A percentile compares a stretch with the other conserved stretches of the same genome.
Conservation (phyloP, 2,888 invertebrate genomes). For the Artemia sp. region DNA sequence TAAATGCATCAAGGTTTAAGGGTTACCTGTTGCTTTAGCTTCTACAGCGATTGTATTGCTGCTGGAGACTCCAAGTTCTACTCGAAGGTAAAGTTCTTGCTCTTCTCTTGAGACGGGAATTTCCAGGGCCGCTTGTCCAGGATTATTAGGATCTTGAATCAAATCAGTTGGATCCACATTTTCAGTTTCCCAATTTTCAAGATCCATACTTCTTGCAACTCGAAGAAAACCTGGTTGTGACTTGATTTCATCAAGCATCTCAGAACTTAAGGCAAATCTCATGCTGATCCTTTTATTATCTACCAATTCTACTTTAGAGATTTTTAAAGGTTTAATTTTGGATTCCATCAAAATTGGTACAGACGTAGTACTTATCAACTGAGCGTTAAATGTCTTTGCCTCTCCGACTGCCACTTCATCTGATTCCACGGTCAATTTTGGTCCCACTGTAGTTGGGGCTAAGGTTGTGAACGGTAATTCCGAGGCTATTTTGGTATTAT, state of each 20-base stretch:
- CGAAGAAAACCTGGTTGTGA: slow-evolving; percentile 16
- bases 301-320: not conserved
- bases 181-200: slow-evolving; percentile 14
- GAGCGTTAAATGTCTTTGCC: slow-evolving; percentile 11
- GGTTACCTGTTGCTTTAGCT: slow-evolving; percentile 13
- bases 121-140: slow-evolving; percentile 8
- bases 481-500: slow-evolving; percentile 14
- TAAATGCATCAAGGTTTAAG: not conserved
- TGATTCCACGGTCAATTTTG: not conserved
- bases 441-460: not conserved
- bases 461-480: slow-evolving; percentile 5
- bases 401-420: not conserved
- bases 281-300: not conserved
- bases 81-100: slow-evolving; percentile 14
- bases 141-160: slow-evolving; percentile 13
- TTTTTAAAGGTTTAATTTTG: not conserved
- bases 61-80: slow-evolving; percentile 1
- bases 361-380: not conserved
- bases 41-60: slow-evolving; percentile 16
- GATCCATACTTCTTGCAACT: slow-evolving; percentile 17
- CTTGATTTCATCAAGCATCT: not conserved
- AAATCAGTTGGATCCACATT: slow-evolving; percentile 6
- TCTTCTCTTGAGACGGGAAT: slow-evolving; percentile 13
- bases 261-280: not conserved
- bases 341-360: not conserved